Evolutionary conservation across 2,888 invertebrate species (phyloP), one percentile per base, ranked within the genome.

Genomic region (Cataglyphis albicans): DNA sequence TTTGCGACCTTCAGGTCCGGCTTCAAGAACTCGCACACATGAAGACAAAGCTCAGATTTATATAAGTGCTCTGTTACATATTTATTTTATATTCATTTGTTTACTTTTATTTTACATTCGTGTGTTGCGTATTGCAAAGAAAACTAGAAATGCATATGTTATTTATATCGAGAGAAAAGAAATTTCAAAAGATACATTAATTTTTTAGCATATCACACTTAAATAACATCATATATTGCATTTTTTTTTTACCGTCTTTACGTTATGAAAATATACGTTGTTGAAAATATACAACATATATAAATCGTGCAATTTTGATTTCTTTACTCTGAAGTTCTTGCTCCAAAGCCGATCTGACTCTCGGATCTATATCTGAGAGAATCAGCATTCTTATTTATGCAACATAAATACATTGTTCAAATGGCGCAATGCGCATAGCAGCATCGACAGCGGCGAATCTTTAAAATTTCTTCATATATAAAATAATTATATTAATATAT

Each of bases 1-100:
- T 88, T 72, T 82, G 74, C 80, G 72, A 84, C 81, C 68, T 59
- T 59, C 59, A 70, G 70, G 59, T 25, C 18, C 44, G 68, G 25
- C 44, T 70, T 61, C 57, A 59, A 35, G 4, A 35, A 35, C 25
- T 61, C 21, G 18, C 7, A 7, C 41, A 68, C 18, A 35, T 41
- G n/a, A 18, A 35, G 63, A 18, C 63, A 18, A 61, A 10, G 18
- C n/a, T 48, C 52, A 55, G 55, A 76, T 44, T 73, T 59, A 9
- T 59, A 75, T 25, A 63, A 44, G 9, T 61, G 15, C 32, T 44
- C 32, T 25, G n/a, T 61, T 59, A 44, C 38, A 15, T 29, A 74
- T 4, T 9, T 25, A 12, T 15, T 48, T 63, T 61, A 61, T n/a
- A 29, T 44, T 29, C 18, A 48, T 44, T 21, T 10, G 0, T 48